Evolutionary conservation across 2,888 invertebrate genomes (phyloP).

Genomic region (Trichogramma evanescens): DNA sequence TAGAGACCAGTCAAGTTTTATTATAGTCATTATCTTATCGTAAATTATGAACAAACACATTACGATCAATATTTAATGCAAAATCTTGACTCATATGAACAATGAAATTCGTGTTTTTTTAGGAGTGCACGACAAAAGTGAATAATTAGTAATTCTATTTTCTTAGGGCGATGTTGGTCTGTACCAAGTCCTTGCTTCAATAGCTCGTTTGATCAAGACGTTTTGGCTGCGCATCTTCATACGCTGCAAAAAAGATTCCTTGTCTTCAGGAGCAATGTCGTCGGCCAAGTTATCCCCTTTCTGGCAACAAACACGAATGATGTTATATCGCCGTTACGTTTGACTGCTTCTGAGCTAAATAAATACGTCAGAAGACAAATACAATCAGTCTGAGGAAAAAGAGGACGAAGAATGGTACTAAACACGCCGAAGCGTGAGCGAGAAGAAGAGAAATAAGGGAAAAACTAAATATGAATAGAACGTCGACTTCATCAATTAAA

Average conservation of each 20-base stretch:
- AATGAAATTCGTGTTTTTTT: neutral
- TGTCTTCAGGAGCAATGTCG: slow-evolving; percentile 13
- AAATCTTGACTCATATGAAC: neutral
- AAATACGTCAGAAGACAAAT: slow-evolving; percentile 1
- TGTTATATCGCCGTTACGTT: slow-evolving; percentile 14
- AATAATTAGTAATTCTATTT: neutral
- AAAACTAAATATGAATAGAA: neutral
- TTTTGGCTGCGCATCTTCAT: slow-evolving; percentile 20
- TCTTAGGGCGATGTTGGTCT: slow-evolving; percentile 15
- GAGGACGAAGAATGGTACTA: neutral
- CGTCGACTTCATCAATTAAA: neutral
- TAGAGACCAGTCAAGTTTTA: neutral
- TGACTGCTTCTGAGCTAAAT: slow-evolving; percentile 23
- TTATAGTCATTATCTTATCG: too few species aligned
- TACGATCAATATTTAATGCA: too few species aligned
- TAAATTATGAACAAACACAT: too few species aligned
- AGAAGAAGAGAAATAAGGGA: neutral
- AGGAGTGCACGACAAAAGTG: too few species aligned
- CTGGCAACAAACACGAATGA: slow-evolving; percentile 24
- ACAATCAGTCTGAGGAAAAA: neutral
- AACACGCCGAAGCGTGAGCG: neutral
- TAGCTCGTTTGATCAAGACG: slow-evolving; percentile 21
- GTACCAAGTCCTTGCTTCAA: slow-evolving; percentile 22
- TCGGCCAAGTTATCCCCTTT: slow-evolving; percentile 11
- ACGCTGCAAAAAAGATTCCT: slow-evolving; percentile 19